Base-by-base conservation (phyloP, 2,797 vertebrate genomes). In the Gymnoscopelus microlampas region DNA sequence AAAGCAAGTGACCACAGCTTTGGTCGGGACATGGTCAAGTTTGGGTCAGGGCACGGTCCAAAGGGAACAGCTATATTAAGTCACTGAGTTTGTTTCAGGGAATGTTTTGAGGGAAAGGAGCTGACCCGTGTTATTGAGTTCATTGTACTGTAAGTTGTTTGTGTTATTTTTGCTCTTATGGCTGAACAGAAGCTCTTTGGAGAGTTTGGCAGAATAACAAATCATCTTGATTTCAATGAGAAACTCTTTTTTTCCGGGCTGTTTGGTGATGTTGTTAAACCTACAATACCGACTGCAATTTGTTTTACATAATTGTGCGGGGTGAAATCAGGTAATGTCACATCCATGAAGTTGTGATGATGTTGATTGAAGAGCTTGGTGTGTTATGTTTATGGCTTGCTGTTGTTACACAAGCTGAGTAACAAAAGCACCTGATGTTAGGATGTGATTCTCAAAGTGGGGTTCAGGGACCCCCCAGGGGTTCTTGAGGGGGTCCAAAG, bases 31-130 rank as follows among this genome's bases (percentile, higher is more conserved):
- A 65, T 73, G 88, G 88, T 87, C 85, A 88, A 53, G 66, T 76
- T 62, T 66, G 85, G 93, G 92, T 92, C 93, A 93, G 86, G 87
- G 84, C 89, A 81, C 87, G 84, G 90, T 93, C 90, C 88, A 69
- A n/a, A 69, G 88, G 90, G 83, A 92, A 86, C 9, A 66, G 88
- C 92, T 91, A 93, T 87, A 92, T 91, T 90, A 89, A 94, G 91
- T 90, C 85, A 73, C 86, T 60, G 87, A 91, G 91, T 94, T 93
- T 93, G 88, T 92, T 92, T 91, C 82, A 83, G 85, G 91, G 83
- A 91, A 93, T 92, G 92, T 93, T 93, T 92, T 87, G 70, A 73
- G 82, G 87, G 90, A 90, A 92, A 91, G 86, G 63, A 80, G 88
- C 86, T 91, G 92, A 94, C 90, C 92, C 78, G 58, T 84, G 81